These are phyloP conservation scores for Galbula dea DNA, from an alignment of 2,113 vertebrate species.

Conservation along the genomic window DNA sequence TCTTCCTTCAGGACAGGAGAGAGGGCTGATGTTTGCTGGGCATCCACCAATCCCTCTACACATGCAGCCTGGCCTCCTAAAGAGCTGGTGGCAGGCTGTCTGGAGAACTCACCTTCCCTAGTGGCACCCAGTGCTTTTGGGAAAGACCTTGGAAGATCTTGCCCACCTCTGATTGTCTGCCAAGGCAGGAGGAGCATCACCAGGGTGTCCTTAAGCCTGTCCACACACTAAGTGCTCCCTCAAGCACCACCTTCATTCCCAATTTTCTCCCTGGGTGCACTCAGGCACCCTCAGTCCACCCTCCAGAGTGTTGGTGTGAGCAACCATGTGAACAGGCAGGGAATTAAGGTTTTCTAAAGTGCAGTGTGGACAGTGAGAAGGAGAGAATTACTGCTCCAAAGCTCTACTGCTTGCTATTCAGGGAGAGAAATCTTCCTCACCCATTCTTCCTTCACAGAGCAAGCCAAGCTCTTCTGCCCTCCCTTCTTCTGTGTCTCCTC, in stretches of 20 bases:
- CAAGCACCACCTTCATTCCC: not conserved
- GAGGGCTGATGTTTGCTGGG: not conserved
- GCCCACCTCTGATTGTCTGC: not conserved
- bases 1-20: not conserved
- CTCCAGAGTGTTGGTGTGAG: not conserved
- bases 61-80: accelerated
- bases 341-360: not conserved
- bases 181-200: not conserved
- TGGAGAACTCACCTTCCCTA: not conserved
- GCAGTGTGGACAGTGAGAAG: not conserved
- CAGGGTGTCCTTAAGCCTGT: no score
- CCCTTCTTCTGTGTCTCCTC: not conserved
- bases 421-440: not conserved
- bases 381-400: not conserved
- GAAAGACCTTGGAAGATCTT: not conserved
- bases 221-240: accelerated
- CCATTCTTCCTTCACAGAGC: not conserved
- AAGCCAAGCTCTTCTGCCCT: not conserved
- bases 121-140: not conserved
- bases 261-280: not conserved
- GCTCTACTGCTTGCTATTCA: not conserved
- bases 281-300: accelerated
- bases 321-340: not conserved
- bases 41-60: not conserved
- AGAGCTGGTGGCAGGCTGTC: not conserved